These are phyloP conservation scores for Drosophila micromelanica DNA, from an alignment of 1,140 invertebrate species.

Conservation along the genomic window DNA sequence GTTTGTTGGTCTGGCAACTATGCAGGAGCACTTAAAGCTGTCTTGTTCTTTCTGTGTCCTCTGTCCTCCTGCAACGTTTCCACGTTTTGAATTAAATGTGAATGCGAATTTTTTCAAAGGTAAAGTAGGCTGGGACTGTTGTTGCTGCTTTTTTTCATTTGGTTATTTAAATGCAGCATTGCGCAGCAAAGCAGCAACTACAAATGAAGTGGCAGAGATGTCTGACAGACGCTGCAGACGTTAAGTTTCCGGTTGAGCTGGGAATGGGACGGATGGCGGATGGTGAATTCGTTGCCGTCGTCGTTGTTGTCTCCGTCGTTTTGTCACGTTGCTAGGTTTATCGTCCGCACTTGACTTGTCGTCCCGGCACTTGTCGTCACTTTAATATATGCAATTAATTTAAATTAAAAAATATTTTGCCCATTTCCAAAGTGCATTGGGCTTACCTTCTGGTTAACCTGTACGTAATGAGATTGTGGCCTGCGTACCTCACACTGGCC, in stretches of 20 bases:
- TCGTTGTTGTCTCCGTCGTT: not conserved
- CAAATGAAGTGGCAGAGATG: conserved; percentile 63
- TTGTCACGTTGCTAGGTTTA: not conserved
- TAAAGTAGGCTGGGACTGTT: not conserved
- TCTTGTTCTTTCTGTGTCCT: not conserved
- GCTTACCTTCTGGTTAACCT: not conserved
- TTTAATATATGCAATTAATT: conserved; percentile 59
- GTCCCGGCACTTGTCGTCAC: not conserved
- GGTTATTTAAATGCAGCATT: conserved; percentile 28
- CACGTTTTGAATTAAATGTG: not conserved
- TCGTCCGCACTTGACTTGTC: not conserved
- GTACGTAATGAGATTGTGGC: not conserved
- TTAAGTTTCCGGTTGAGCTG: conserved; percentile 18
- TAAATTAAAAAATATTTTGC: conserved; percentile 57
- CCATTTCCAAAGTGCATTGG: conserved; percentile 1
- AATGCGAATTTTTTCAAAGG: conserved; percentile 14
- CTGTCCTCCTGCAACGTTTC: not conserved
- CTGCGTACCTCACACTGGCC: not conserved
- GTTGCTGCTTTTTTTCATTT: not conserved
- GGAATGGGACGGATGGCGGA: not conserved
- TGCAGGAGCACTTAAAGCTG: not conserved
- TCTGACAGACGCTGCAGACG: conserved; percentile 49
- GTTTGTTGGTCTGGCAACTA: too few relatives aligned
- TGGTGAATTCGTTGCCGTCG: not conserved
- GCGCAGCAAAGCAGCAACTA: conserved; percentile 10